Evolutionary conservation across 37 sponge, comb jelly and placozoan species (phyloP).

Genomic region (Geodia barretti): DNA sequence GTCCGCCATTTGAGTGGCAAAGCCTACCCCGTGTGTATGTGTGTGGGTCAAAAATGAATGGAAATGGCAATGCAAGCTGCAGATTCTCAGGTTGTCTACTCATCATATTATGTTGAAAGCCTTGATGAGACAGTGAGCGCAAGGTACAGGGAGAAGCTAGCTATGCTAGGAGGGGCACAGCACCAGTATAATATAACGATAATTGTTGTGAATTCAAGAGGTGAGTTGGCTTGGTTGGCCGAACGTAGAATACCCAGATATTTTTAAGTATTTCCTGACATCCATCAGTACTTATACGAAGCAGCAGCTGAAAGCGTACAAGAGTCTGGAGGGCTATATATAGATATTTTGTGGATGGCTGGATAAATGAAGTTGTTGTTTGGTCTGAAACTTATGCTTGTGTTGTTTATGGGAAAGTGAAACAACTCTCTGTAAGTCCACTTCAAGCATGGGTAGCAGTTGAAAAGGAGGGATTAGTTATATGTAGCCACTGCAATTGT

Average conservation of each 20-base stretch:
- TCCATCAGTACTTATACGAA: slow-evolving; percentile 36
- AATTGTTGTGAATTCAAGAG: background rate
- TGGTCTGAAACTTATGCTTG: background rate
- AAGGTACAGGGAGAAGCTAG: slow-evolving; percentile 25
- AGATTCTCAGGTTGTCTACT: background rate
- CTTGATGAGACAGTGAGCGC: background rate
- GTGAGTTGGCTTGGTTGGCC: background rate
- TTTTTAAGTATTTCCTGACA: slow-evolving; percentile 21
- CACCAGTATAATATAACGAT: background rate
- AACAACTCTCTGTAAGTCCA: background rate
- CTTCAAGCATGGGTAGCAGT: background rate
- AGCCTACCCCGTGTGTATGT: background rate
- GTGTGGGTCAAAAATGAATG: background rate
- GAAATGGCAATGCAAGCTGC: background rate
- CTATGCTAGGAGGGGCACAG: background rate
- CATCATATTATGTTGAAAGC: background rate
- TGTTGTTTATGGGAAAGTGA: background rate
- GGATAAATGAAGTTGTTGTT: slow-evolving; percentile 2
- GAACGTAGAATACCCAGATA: slow-evolving; percentile 31
- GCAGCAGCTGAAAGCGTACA: slow-evolving; percentile 26
- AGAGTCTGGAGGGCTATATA: background rate
- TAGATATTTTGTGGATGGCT: slow-evolving; percentile 27
- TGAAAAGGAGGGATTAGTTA: slow-evolving; percentile 14
- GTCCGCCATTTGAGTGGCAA: background rate
- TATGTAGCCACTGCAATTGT: slow-evolving; percentile 64